A percentile compares a stretch with the other conserved stretches of the same genome.
Conservation (phyloP, 2,888 invertebrate species). For the Erpobdella octoculata region DNA sequence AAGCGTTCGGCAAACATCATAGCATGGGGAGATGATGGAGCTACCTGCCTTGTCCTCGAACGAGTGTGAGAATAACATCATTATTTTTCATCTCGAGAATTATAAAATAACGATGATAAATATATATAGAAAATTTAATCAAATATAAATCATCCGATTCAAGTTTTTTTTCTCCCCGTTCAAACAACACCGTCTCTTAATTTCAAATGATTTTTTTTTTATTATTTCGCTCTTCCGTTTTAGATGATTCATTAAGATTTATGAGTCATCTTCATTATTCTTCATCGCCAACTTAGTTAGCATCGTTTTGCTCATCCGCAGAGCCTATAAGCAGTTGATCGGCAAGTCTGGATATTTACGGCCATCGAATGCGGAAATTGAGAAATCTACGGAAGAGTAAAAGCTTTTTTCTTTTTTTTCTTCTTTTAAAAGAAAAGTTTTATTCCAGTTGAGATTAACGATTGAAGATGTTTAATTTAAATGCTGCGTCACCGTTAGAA, state of each 20-base stretch:
- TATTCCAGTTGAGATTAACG: not conserved
- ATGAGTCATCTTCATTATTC: not conserved
- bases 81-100: not conserved
- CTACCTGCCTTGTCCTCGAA: conserved; percentile 88
- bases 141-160: not conserved
- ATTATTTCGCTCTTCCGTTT: too few species aligned
- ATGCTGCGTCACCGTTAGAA: too few species aligned
- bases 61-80: conserved; percentile 62
- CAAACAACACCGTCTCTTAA: too few species aligned
- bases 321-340: conserved; percentile 26
- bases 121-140: not conserved
- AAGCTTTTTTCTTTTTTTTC: not conserved
- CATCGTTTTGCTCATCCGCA: not conserved
- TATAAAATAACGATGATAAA: not conserved
- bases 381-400: not conserved
- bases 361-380: not conserved
- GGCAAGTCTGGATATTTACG: conserved; percentile 21
- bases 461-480: not conserved
- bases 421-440: not conserved
- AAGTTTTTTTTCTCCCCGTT: too few species aligned
- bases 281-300: too few species aligned
- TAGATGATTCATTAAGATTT: too few species aligned
- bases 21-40: conserved; percentile 83
- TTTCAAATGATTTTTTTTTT: too few species aligned
- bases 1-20: conserved; percentile 90